Percentiles rank a stretch among this genome's conserved stretches.
Conservation (phyloP, 2,797 vertebrate species). For the Apogon hyalosoma region DNA sequence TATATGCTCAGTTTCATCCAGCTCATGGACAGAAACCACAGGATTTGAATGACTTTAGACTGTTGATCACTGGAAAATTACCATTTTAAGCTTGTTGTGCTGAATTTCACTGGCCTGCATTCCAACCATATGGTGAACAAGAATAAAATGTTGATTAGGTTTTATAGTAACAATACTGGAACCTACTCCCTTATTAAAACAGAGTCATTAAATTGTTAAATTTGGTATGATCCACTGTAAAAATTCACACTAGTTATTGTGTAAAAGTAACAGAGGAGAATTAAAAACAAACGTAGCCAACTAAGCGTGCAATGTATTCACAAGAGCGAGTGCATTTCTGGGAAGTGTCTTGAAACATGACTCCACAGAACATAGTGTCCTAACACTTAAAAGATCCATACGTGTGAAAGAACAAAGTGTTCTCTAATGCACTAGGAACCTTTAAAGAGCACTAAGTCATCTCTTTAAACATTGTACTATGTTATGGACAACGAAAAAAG, state of each 20-base stretch:
- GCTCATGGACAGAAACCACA: slow-evolving; percentile 14
- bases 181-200: slow-evolving; percentile 14
- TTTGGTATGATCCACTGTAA: slow-evolving; percentile 7
- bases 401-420: slow-evolving; percentile 48
- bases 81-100: slow-evolving; percentile 12
- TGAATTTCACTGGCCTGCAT: slow-evolving; percentile 1
- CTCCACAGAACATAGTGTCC: slow-evolving; percentile 58
- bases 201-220: slow-evolving; percentile 14
- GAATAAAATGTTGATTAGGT: slow-evolving; percentile 36
- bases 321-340: slow-evolving; percentile 33
- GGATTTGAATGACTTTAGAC: slow-evolving; percentile 46
- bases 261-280: slow-evolving; percentile 3
- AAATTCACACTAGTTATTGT: slow-evolving; percentile 15
- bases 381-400: slow-evolving; percentile 33
- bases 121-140: slow-evolving; percentile 31
- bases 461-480: no score
- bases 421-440: slow-evolving; percentile 14
- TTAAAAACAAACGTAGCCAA: slow-evolving; percentile 22
- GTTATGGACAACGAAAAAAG: no score
- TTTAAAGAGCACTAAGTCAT: neutral
- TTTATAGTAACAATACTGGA: slow-evolving; percentile 29
- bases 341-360: slow-evolving; percentile 52
- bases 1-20: slow-evolving; percentile 26
- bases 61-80: slow-evolving; percentile 57
- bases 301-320: slow-evolving; percentile 25